A percentile compares a stretch with the other conserved stretches of the same genome.
Conservation (phyloP, 53 echinoderm and acorn worm genomes). For the Mesocentrotus franciscanus region DNA sequence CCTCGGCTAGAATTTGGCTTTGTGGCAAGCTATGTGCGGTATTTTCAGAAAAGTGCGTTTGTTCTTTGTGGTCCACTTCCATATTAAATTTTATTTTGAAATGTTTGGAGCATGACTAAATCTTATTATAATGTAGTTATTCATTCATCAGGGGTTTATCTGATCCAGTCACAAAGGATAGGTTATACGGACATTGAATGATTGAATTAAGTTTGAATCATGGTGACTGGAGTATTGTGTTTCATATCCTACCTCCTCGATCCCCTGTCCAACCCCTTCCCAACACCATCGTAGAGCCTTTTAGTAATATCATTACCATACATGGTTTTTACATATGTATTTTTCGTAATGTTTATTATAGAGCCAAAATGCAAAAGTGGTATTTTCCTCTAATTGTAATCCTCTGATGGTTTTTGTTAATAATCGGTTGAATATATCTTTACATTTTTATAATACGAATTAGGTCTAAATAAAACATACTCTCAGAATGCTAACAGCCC, state of each 20-base stretch:
- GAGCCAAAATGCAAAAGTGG: too few species aligned
- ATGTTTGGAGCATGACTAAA: not conserved
- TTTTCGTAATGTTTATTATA: too few species aligned
- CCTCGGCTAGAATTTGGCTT: not conserved
- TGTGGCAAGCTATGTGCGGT: not conserved
- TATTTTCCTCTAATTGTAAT: too few species aligned
- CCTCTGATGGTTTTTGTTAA: too few species aligned
- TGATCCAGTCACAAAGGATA: constrained; percentile 3
- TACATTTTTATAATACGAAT: too few species aligned
- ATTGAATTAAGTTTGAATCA: not conserved
- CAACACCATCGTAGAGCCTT: not conserved
- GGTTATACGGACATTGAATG: not conserved
- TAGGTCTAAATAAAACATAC: too few species aligned
- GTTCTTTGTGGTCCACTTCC: constrained; percentile 13
- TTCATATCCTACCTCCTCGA: not conserved
- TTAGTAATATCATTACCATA: too few species aligned
- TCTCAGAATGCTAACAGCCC: too few species aligned
- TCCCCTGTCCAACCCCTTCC: not conserved
- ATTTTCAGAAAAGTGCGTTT: not conserved
- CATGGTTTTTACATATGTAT: too few species aligned
- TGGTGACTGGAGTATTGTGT: not conserved
- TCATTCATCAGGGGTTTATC: not conserved
- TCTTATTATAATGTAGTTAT: not conserved
- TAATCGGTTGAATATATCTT: too few species aligned
- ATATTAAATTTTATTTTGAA: not conserved